A percentile compares a stretch with the other conserved stretches of the same genome.
Conservation (phyloP, 2,113 vertebrate species). For the Amazona vittata region DNA sequence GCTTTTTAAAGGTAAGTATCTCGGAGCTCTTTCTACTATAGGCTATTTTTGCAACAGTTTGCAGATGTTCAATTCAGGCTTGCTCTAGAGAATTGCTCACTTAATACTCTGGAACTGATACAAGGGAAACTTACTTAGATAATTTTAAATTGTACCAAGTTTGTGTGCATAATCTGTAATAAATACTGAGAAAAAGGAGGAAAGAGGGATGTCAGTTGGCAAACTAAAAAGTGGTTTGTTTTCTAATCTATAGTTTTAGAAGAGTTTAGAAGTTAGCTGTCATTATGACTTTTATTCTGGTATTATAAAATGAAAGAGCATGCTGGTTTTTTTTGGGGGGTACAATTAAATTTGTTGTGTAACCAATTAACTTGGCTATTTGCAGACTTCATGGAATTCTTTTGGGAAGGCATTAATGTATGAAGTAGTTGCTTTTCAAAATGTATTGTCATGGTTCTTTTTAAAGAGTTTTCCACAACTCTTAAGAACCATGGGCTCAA, state of each 20-base stretch:
- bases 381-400: not conserved
- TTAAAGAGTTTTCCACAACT: not conserved
- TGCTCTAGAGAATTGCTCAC: constrained; percentile 16
- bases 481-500: not conserved
- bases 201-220: not conserved
- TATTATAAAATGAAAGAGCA: not conserved
- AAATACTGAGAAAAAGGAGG: not conserved
- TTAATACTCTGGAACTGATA: constrained; percentile 29
- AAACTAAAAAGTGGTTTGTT: not conserved
- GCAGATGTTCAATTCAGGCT: constrained; percentile 29
- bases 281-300: not conserved
- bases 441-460: not conserved
- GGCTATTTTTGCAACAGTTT: constrained; percentile 18
- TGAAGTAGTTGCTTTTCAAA: not conserved
- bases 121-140: constrained; percentile 39
- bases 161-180: constrained; percentile 10
- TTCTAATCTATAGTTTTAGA: not conserved
- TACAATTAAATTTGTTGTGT: not conserved
- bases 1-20: not conserved
- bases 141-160: not conserved
- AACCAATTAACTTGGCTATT: not conserved
- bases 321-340: accelerated
- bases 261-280: not conserved
- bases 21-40: not conserved
- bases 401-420: not conserved